Evolutionary conservation across 2,113 vertebrate species (phyloP), one percentile per base, ranked within the genome.

Genomic region (Columbina picui): DNA sequence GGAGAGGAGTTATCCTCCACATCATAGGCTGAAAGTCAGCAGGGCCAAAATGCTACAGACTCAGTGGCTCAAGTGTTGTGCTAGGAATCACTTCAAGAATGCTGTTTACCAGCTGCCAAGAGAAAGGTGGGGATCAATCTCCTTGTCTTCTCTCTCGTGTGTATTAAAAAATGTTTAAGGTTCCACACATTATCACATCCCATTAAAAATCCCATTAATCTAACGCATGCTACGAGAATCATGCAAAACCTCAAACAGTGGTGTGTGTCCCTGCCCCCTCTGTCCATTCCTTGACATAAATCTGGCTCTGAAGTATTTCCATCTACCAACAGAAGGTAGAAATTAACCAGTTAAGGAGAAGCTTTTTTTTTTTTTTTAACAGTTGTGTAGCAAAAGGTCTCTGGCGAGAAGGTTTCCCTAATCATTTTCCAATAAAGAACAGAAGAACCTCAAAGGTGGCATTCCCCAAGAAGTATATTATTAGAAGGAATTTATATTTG

Each of bases 401-500:
- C 70, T 10, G 20, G 9, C 67, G 87, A 96, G 49, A 64, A 84
- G 21, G 18, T 64, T 96, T 94, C 74, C 67, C 68, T 81, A 36
- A 86, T 52, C 5, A 67, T 70, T 92, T 50, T 89, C 43, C 77
- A 85, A 26, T 80, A 83, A 87, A 70, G 41, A 73, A 39, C 17
- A 77, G 67, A 30, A 96, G 87, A 93, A 23, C 14, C 78, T 91
- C 55, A 30, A 43, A 86, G 70, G 11, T 63, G 39, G 57, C 70
- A 75, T 93, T 96, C 90, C 55, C 75, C 77, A 34, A 84, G 71
- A 59, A 78, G 43, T 4, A 5, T 36, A 16, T 71, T 77, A 74
- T 88, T 74, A 91, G 78, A 69, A 90, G 80, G 52, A 90, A 83
- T 57, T 81, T 23, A 21, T 96, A 96, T 95, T 92, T 84, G 94